A percentile compares a stretch with the other conserved stretches of the same genome.
Conservation (phyloP, 92 coral and sea anemone genomes). For the Phymanthus crucifer region DNA sequence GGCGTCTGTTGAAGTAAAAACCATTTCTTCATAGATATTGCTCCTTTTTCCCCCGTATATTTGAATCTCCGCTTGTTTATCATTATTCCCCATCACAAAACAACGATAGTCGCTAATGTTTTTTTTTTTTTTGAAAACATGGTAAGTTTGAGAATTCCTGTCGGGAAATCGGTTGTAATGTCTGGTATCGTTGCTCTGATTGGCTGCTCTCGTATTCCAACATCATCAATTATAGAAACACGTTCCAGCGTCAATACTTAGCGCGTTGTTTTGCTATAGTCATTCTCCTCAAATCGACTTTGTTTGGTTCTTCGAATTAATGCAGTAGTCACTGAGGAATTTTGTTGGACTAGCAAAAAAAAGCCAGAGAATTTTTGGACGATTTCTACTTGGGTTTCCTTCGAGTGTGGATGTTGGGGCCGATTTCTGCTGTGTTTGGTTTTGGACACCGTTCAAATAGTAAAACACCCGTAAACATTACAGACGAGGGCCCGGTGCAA, state of each 20-base stretch:
- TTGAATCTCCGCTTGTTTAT: not conserved
- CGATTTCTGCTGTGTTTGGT: conserved; percentile 7
- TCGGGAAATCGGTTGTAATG: not conserved
- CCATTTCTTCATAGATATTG: not conserved
- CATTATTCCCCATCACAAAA: not conserved
- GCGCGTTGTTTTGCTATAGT: conserved; percentile 18
- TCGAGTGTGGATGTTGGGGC: not conserved
- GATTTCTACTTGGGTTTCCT: not conserved
- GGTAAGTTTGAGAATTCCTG: not conserved
- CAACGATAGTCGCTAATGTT: not conserved
- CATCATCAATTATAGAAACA: conserved; percentile 17
- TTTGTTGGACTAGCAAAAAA: not conserved
- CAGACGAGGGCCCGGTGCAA: not conserved
- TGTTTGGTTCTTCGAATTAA: not conserved
- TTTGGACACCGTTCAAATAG: conserved; percentile 23
- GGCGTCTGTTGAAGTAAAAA: not conserved
- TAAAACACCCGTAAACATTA: conserved; percentile 10
- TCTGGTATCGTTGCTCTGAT: not conserved
- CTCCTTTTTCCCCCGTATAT: not conserved
- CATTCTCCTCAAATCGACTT: not conserved
- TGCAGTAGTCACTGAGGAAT: not conserved
- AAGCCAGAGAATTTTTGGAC: not conserved
- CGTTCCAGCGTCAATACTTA: conserved; percentile 8
- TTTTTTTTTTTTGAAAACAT: not conserved
- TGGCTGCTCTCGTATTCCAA: conserved; percentile 5